Conservation (phyloP, 2,797 vertebrate species). For the Galagoides demidoff region DNA sequence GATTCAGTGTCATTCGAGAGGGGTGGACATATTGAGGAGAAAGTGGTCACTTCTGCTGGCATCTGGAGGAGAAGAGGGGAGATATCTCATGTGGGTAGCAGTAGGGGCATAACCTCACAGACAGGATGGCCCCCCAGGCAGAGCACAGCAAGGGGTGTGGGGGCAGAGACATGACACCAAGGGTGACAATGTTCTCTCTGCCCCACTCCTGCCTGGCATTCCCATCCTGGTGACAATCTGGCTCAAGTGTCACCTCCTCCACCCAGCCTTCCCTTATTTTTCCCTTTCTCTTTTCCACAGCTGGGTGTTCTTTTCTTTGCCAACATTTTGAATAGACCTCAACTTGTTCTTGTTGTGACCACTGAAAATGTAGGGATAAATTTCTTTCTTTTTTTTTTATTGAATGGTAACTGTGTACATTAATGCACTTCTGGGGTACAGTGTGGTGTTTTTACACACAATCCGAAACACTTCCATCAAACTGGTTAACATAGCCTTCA, state of each 20-base stretch:
- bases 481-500: no score
- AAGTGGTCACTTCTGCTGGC: not conserved
- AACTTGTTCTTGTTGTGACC: not conserved
- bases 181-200: not conserved
- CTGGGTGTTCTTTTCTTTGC: not conserved
- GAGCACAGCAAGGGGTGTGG: not conserved
- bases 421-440: no score
- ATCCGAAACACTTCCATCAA: no score
- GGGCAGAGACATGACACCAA: not conserved
- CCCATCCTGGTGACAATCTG: not conserved
- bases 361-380: not conserved
- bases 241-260: not conserved
- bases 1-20: not conserved
- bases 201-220: not conserved
- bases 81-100: fast-evolving
- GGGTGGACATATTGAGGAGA: not conserved
- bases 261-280: not conserved
- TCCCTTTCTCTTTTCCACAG: not conserved
- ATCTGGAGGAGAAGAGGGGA: not conserved
- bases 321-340: not conserved
- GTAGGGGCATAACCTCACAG: no score
- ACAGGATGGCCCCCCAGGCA: no score
- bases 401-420: no score
- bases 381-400: no score
- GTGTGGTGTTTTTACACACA: no score